Evolutionary conservation across 64 coral and sea anemone species (phyloP), one percentile per base, ranked within the genome.

Genomic region (Cladopsammia gracilis): DNA sequence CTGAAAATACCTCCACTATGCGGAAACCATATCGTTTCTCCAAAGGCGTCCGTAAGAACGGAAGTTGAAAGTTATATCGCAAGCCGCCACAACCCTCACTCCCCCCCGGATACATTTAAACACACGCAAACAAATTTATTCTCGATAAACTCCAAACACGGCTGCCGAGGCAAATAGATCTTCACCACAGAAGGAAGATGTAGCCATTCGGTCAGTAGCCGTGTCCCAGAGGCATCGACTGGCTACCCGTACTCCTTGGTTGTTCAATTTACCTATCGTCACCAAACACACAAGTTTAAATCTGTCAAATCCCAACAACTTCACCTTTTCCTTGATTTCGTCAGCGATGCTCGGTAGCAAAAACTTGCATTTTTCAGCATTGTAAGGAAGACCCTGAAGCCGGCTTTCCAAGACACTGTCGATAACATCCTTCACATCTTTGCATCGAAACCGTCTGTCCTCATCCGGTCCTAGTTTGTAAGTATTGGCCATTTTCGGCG

Each of bases 191-290:
- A 79, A 95, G 65, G 94, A 91, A 23, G 88, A 76, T 24, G 89
- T 70, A 2, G 88, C 94, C 88, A 91, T 67, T 25, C 94, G 82
- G 68, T 95, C 94, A 16, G 71, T 74, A 14, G 25, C 65, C 11
- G 61, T 82, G 57, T 95, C 89, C 94, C 94, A 95, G 9, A 95
- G 80, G 72, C 94, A 95, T 10, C 94, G 73, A 72, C 94, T 95
- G 42, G 82, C 94, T 7, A 91, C 79, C 25, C 94, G 73, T 3
- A 95, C 60, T 3, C 87, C 94, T 73, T 95, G 94, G 19, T 91
- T 84, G 22, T 90, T 78, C 3, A 95, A 25, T 1, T 89, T 87
- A 18, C 94, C 94, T 18, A 95, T 87, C 7, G 90, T 82, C 5
- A 91, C 94, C 19, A 90, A 50, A 78, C 94, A 95, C 12, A 95